Evolutionary conservation across 2,797 vertebrate genomes (phyloP), one percentile per base, ranked within the genome.

Genomic region (Chelon labrosus): DNA sequence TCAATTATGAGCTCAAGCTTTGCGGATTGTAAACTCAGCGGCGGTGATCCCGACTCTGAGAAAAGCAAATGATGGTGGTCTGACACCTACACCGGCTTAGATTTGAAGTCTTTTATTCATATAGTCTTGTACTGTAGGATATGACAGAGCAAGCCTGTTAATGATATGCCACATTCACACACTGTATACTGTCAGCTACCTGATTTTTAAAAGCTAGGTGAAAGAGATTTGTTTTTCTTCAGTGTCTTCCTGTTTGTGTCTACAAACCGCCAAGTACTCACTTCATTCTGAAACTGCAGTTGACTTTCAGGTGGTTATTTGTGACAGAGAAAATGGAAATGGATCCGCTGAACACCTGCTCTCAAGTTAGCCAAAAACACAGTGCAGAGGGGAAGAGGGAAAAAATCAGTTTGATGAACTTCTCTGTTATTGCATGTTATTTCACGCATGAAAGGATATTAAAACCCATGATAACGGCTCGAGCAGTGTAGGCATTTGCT

Each of bases 21-120:
- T 74, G 64, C 79, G 79, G 85, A 75, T 78, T 82, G 75, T 74
- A 59, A 70, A 72, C 60, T 61, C 53, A 62, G 25, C 1, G 38
- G 50, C 14, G 11, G 46, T 56, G 65, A 77, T 71, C 65, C 35
- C 41, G 37, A 52, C 50, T 73, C 79, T 84, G 73, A 82, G 84
- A 77, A 66, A 75, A 75, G 64, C 22, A 79, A 74, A 85, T 37
- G 35, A 65, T 20, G 42, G 37, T 10, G 57, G 69, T 77, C 44
- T 79, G 60, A 59, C 35, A 1, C 25, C 27, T 65, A 55, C 57
- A 49, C n/a, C 54, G 77, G 5, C 9, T 52, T 35, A 35, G 31
- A 35, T 35, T 35, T 7, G 31, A 35, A 17, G 67, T 64, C 65
- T 44, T 69, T 49, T 7, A 49, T 54, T 61, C 70, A 66, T 46